These are phyloP conservation scores for Rhadinocentrus ornatus DNA, from an alignment of 2,797 vertebrate species.

Conservation along the genomic window DNA sequence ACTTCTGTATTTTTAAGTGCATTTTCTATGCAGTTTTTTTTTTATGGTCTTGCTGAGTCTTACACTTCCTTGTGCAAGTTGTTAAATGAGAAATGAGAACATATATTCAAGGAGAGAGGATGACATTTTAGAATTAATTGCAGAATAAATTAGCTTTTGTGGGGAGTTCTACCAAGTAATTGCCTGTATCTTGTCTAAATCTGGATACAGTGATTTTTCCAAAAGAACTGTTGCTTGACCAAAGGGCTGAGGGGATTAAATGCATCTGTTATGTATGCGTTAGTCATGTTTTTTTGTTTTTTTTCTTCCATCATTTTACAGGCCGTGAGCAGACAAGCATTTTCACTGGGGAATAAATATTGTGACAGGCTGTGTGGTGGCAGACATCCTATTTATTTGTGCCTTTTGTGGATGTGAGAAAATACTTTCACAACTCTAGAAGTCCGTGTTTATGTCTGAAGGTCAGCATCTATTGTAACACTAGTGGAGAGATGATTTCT, in stretches of 20 bases:
- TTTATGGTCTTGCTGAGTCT: constrained; percentile 2
- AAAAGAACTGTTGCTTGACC: constrained; percentile 47
- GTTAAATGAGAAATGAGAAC: constrained; percentile 55
- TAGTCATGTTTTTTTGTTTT: background rate
- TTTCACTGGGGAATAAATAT: constrained; percentile 54
- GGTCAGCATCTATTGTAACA: background rate
- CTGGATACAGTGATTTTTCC: constrained; percentile 47
- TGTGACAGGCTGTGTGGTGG: constrained; percentile 37
- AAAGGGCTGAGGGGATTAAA: constrained; percentile 47
- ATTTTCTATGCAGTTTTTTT: constrained; percentile 14
- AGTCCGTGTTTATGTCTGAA: constrained; percentile 16
- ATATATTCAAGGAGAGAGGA: constrained; percentile 56
- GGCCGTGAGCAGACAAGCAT: constrained; percentile 31
- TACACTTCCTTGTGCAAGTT: constrained; percentile 44
- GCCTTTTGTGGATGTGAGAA: constrained; percentile 13
- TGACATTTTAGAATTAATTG: constrained; percentile 78
- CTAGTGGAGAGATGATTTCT: background rate
- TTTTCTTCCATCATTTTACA: constrained; percentile 32
- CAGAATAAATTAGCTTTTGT: constrained; percentile 73
- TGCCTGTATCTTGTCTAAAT: constrained; percentile 60
- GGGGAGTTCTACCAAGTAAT: constrained; percentile 55
- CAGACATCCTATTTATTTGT: constrained; percentile 30
- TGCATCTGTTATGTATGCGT: constrained; percentile 39
- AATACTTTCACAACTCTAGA: constrained; percentile 22
- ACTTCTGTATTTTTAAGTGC: constrained; percentile 16